Percentiles rank a stretch among this genome's conserved stretches.
phyloP scores from a whole-genome alignment of 1,140 invertebrate species.

The Tribolium madens region DNA sequence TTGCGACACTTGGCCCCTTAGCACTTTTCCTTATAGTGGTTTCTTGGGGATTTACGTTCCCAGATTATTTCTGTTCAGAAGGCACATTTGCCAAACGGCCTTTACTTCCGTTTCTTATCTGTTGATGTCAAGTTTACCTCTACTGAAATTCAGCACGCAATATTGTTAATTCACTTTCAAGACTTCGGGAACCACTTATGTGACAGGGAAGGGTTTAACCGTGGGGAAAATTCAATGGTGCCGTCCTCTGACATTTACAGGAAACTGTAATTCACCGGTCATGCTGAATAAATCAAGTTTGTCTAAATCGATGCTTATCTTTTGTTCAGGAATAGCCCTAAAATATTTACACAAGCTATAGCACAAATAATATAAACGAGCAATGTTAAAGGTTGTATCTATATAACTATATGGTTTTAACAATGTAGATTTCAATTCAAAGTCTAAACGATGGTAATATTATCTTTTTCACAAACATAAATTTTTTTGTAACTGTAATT shows the following conservation, averaged over 20 bases:
- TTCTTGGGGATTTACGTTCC: constrained; percentile 15
- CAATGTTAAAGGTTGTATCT: background rate
- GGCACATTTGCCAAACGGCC: constrained; percentile 20
- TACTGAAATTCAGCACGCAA: constrained; percentile 16
- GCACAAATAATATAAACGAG: background rate
- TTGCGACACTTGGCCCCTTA: constrained; percentile 32
- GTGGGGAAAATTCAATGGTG: background rate
- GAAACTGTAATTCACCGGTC: background rate
- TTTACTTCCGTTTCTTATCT: constrained; percentile 28
- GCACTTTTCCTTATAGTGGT: constrained; percentile 27
- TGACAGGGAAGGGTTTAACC: background rate
- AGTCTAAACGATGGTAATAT: no score
- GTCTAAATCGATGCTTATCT: background rate
- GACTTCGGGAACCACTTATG: background rate
- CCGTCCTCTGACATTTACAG: background rate
- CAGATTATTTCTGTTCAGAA: constrained; percentile 10
- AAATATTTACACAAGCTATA: background rate
- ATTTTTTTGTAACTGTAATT: no score
- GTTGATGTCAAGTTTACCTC: constrained; percentile 21
- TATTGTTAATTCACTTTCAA: constrained; percentile 21
- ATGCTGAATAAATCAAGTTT: background rate
- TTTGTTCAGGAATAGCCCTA: background rate
- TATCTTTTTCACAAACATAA: no score
- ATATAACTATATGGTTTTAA: no score
- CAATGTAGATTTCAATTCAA: no score